Conservation (phyloP, 2,797 vertebrate species). For the Artibeus jamaicensis region DNA sequence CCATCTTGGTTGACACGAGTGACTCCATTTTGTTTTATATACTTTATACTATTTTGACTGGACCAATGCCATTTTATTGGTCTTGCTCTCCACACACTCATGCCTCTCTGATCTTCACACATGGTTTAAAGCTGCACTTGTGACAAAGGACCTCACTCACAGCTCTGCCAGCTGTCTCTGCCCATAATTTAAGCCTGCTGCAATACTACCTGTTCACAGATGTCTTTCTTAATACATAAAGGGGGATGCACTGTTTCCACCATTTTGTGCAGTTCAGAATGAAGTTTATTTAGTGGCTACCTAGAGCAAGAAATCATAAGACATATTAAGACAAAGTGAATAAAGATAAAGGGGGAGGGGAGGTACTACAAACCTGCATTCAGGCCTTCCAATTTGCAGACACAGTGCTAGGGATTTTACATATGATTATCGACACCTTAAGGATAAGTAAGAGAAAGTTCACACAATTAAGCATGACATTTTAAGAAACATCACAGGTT, state of each 20-base stretch:
- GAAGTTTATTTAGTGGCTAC: not conserved
- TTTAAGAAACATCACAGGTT: not conserved
- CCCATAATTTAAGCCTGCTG: not conserved
- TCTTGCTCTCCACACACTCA: no score
- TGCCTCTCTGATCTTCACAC: not conserved
- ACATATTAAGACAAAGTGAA: not conserved
- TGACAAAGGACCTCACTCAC: not conserved
- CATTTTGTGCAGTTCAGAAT: not conserved
- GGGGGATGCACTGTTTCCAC: not conserved
- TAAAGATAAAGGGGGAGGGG: not conserved
- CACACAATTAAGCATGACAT: not conserved
- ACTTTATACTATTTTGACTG: no score
- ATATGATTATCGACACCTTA: not conserved
- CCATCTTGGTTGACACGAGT: no score
- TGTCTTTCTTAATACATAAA: not conserved
- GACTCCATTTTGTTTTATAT: no score
- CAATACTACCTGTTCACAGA: not conserved
- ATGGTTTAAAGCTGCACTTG: not conserved
- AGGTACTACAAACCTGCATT: not conserved
- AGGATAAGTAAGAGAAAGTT: not conserved
- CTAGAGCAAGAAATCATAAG: not conserved
- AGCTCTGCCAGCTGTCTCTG: not conserved
- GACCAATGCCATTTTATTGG: no score
- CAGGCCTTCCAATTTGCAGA: not conserved
- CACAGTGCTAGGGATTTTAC: not conserved